Evolutionary conservation across 1,140 invertebrate genomes (phyloP).

Genomic region (Schlechtendalia chinensis): DNA sequence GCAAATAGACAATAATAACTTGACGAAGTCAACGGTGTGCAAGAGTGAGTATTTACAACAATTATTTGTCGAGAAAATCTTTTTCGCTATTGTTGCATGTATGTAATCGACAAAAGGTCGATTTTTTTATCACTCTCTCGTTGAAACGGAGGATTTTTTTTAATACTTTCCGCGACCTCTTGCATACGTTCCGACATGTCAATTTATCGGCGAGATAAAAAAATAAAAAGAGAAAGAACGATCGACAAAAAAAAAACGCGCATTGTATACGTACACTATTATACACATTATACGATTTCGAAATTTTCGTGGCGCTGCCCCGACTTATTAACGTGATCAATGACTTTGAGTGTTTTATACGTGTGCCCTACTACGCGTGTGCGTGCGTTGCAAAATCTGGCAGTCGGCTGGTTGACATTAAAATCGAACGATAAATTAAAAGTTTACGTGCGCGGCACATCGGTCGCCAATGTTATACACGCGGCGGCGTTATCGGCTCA

Average conservation of each 20-base stretch:
- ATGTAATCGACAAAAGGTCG: background rate
- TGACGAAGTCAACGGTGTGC: no score
- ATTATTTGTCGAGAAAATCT: background rate
- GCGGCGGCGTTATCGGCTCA: no score
- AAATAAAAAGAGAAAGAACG: background rate
- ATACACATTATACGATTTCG: background rate
- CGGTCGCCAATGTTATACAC: no score
- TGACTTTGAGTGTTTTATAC: background rate
- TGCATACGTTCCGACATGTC: background rate
- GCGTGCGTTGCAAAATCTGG: constrained; percentile 41
- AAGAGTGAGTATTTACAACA: no score
- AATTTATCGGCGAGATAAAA: constrained; percentile 14
- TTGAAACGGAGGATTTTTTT: background rate
- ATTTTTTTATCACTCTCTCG: background rate
- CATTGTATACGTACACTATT: background rate
- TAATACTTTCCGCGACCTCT: background rate
- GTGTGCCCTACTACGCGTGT: no score
- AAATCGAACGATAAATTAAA: constrained; percentile 42
- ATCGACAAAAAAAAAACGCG: background rate
- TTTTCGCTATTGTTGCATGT: no score
- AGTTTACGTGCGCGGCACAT: background rate
- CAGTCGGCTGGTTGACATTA: constrained; percentile 16
- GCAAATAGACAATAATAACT: no score
- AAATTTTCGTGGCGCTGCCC: background rate
- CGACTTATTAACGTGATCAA: constrained; percentile 39